Evolutionary conservation across 2,888 invertebrate species (phyloP), one percentile per base, ranked within the genome.

Genomic region (Trichopria drosophilae): DNA sequence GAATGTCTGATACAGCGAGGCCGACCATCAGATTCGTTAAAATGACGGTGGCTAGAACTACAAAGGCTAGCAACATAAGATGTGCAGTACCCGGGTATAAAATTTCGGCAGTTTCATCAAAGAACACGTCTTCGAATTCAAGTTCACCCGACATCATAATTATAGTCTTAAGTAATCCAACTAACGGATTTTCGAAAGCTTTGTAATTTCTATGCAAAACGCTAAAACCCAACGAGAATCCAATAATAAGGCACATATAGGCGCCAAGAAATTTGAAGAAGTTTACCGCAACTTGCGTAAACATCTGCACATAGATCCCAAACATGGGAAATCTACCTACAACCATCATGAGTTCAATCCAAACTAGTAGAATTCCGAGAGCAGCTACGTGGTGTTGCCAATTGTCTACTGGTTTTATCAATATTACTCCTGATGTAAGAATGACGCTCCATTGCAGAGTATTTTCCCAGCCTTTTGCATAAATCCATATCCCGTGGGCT

Each of bases 81-180:
- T 90, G 90, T 0, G 90, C 82, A 0, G 90, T 90, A 7, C 84
- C 80, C 0, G 85, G 84, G 69, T 87, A 88, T 51, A 82, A 78
- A 9, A 87, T 80, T 34, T 77, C 74, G 1, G 59, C 50, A 0
- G 74, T 61, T 2, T 72, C 67, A 10, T 69, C 64, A 45, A 87
- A 90, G 69, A 90, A 91, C 56, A 90, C 86, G 63, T 90, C 90
- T 69, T 91, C 90, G 60, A 88, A 90, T 69, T 90, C 90, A 39
- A 91, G 71, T 72, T 92, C 91, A 0, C 91, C 91, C 0, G 90
- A 87, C 90, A 92, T 90, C 91, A 92, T 91, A 63, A 90, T 87
- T 10, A 91, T 82, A 0, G 89, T 88, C 76, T 91, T 90, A 1
- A 91, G 76, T 0, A 90, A 67, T 1, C 83, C 81, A 43, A 82